phyloP scores from a whole-genome alignment of 2,888 invertebrate genomes.

The Bugula neritina region DNA sequence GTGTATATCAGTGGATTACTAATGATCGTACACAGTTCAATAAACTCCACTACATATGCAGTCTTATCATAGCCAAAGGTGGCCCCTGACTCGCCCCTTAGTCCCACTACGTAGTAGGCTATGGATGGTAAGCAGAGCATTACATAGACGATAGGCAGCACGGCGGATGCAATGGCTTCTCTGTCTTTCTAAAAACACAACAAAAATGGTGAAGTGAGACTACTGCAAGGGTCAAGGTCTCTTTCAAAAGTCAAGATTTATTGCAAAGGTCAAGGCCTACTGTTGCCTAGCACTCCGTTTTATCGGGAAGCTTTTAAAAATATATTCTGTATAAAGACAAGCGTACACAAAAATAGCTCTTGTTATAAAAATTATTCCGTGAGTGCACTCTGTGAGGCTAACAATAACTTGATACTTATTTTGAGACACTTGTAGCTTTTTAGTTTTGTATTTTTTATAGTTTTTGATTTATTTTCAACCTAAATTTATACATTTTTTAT shows the following conservation, averaged over 20 bases:
- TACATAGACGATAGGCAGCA: neutral
- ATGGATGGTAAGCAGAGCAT: neutral
- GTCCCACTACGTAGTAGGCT: neutral
- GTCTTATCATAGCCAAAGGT: neutral
- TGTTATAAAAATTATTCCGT: too few species aligned
- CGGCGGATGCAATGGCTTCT: conserved; percentile 9
- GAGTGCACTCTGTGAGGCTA: too few species aligned
- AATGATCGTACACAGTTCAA: neutral
- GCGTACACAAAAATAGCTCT: too few species aligned
- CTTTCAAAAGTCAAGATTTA: neutral
- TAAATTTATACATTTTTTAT: too few species aligned
- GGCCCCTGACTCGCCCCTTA: neutral
- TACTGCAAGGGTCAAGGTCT: too few species aligned
- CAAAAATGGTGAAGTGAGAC: neutral
- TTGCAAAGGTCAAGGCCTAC: neutral
- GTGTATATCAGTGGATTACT: conserved; percentile 16
- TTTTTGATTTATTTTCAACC: too few species aligned
- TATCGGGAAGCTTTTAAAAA: neutral
- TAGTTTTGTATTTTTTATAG: too few species aligned
- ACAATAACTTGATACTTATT: too few species aligned
- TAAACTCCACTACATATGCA: neutral
- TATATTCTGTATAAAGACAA: too few species aligned
- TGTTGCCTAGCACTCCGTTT: neutral
- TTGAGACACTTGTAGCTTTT: too few species aligned
- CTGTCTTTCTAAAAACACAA: neutral